Percentiles rank a stretch among this genome's conserved stretches.
phyloP scores from a whole-genome alignment of 1,140 invertebrate genomes.

The Pemphigus obesinymphae region DNA sequence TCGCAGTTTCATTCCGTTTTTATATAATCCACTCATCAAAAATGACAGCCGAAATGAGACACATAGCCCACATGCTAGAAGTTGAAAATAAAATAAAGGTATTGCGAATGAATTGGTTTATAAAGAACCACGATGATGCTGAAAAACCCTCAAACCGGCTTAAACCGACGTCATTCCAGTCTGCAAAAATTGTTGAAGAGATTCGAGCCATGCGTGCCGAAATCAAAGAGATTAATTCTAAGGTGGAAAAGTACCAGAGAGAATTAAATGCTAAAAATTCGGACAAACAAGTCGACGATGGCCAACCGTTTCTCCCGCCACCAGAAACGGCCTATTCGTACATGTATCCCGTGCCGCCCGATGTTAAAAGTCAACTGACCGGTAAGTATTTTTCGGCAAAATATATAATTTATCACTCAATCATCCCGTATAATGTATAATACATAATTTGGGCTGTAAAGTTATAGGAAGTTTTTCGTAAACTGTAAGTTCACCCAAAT shows the following conservation, averaged over 20 bases:
- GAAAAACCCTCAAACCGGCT: background rate
- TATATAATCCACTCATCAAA: no score
- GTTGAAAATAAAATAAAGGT: constrained; percentile 20
- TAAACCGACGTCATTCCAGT: background rate
- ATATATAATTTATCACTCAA: no score
- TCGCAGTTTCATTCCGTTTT: no score
- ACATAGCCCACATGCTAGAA: background rate
- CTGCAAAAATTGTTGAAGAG: background rate
- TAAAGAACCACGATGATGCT: background rate
- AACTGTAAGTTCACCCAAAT: no score
- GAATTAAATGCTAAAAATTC: background rate
- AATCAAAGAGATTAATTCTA: background rate
- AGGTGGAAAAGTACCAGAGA: background rate
- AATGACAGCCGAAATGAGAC: background rate
- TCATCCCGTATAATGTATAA: no score
- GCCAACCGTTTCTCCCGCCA: no score
- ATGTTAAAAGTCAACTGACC: background rate
- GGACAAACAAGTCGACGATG: background rate
- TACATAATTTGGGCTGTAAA: no score
- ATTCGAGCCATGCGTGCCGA: background rate
- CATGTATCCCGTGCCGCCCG: background rate
- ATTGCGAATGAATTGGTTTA: constrained; percentile 14
- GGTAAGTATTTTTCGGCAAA: no score
- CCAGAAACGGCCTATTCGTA: background rate
- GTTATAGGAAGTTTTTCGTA: no score